Evolutionary conservation across 2,888 invertebrate genomes (phyloP).

Genomic region (Torymus tubicola): DNA sequence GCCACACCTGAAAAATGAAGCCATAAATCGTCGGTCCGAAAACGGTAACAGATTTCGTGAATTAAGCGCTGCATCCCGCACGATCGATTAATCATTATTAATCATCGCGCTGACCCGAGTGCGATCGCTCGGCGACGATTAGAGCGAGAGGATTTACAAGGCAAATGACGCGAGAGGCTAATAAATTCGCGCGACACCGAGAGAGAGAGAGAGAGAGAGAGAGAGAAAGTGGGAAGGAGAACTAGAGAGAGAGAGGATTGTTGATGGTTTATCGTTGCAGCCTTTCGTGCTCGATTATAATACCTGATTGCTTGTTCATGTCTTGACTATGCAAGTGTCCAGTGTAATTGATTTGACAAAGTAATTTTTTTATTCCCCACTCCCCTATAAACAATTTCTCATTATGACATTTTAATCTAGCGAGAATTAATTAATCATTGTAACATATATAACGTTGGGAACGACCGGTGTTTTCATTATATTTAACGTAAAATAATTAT

Average conservation of each 20-base stretch:
- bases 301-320: no score
- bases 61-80: background rate
- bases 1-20: slow-evolving; percentile 34
- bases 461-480: no score
- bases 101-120: slow-evolving; percentile 33
- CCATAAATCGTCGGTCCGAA: slow-evolving; percentile 14
- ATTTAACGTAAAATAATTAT: no score
- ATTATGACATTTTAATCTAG: no score
- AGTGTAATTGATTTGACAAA: no score
- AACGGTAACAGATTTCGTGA: slow-evolving; percentile 23
- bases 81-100: slow-evolving; percentile 48
- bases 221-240: background rate
- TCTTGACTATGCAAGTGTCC: no score
- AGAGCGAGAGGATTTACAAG: slow-evolving; percentile 52
- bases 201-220: slow-evolving; percentile 25
- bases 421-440: no score
- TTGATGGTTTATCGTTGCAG: background rate
- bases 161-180: slow-evolving; percentile 48
- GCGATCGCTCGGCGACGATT: slow-evolving; percentile 32
- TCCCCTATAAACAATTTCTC: no score
- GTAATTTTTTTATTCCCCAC: no score
- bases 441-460: no score
- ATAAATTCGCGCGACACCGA: slow-evolving; percentile 52
- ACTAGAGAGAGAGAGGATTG: background rate
- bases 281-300: background rate